Percentiles rank a stretch among this genome's conserved stretches.
These are phyloP conservation scores for Hippocampus guttulatus DNA, from an alignment of 2,113 vertebrate genomes.

Conservation along the genomic window DNA sequence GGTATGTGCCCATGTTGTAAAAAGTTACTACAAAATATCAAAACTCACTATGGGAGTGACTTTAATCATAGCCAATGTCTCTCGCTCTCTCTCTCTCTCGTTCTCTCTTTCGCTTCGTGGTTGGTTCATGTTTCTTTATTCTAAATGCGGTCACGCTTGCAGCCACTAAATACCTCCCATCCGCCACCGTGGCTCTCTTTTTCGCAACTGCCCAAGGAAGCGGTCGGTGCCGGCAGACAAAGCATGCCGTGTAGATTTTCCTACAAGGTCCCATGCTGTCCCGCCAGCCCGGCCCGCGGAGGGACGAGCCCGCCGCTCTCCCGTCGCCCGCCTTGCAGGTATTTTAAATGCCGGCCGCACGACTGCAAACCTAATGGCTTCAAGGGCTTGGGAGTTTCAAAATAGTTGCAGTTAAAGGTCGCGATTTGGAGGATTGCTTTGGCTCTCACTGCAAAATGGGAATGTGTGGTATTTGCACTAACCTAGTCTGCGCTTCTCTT, in stretches of 20 bases:
- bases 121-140: slow-evolving; percentile 41
- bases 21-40: not conserved
- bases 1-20: not conserved
- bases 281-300: slow-evolving; percentile 1
- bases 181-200: not conserved
- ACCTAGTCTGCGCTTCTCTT: not conserved
- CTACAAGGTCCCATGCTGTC: slow-evolving; percentile 33
- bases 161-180: slow-evolving; percentile 4
- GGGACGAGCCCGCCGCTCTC: slow-evolving; percentile 7
- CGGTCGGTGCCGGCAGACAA: not conserved
- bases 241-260: slow-evolving; percentile 58
- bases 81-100: slow-evolving; percentile 10
- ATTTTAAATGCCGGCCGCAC: slow-evolving; percentile 24
- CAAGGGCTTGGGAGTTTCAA: not conserved
- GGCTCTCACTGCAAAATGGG: not conserved
- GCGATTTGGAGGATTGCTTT: not conserved
- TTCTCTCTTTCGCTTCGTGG: not conserved
- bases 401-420: not conserved
- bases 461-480: not conserved
- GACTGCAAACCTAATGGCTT: not conserved
- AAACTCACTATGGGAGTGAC: not conserved
- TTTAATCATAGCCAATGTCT: not conserved
- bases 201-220: not conserved
- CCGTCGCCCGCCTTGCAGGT: slow-evolving; percentile 35
- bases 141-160: slow-evolving; percentile 36